Evolutionary conservation across 1,140 invertebrate genomes (phyloP).

Genomic region (Eufriesea mexicana): DNA sequence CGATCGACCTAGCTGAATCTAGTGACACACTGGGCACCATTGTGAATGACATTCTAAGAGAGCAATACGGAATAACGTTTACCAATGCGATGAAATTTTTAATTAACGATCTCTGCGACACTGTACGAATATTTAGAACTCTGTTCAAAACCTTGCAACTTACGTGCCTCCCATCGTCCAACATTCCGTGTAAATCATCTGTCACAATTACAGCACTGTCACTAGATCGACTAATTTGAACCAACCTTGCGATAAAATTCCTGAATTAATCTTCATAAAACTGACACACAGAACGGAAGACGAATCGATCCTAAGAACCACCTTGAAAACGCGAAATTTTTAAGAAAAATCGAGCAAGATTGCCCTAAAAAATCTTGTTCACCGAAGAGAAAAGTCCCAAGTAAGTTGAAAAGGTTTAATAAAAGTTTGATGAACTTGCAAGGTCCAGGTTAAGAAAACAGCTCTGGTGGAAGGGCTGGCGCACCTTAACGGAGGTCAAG

Average conservation of each 20-base stretch:
- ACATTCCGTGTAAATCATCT: background rate
- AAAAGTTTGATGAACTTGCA: background rate
- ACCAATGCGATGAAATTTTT: background rate
- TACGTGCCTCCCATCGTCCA: background rate
- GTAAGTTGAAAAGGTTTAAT: background rate
- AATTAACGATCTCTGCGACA: background rate
- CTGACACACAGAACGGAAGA: background rate
- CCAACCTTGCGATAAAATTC: background rate
- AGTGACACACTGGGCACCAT: no score
- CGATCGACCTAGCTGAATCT: background rate
- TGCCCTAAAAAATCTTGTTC: background rate
- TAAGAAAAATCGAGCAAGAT: background rate
- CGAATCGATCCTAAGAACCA: background rate
- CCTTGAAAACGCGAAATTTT: no score
- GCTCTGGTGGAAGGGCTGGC: constrained; percentile 2
- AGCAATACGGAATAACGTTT: background rate
- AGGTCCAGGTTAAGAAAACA: background rate
- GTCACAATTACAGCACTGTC: background rate
- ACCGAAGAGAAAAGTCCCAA: background rate
- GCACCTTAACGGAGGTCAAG: constrained; percentile 56
- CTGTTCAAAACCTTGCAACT: background rate
- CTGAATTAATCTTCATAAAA: background rate
- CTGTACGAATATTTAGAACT: background rate
- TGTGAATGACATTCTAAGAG: no score
- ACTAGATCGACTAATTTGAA: background rate